Conservation (phyloP, 2,888 invertebrate species). For the Drosophila mulleri region DNA sequence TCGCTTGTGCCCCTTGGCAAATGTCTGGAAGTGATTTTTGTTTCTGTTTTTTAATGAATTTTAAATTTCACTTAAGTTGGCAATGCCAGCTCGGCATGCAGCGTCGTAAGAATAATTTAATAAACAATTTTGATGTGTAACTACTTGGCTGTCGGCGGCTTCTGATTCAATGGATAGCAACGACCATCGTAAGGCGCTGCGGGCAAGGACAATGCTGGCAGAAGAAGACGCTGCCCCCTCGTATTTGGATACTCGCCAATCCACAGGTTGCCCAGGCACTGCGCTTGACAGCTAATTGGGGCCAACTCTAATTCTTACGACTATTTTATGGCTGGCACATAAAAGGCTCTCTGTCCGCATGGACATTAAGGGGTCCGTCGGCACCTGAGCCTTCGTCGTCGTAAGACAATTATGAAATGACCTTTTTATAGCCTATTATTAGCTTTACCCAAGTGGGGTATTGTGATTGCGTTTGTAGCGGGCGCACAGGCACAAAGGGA, state of each 20-base stretch:
- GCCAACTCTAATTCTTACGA: conserved; percentile 48
- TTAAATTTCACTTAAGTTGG: conserved; percentile 58
- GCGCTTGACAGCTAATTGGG: conserved; percentile 75
- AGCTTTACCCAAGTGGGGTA: conserved; percentile 26
- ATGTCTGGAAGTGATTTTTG: conserved; percentile 35
- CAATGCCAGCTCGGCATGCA: not conserved
- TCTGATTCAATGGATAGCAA: conserved; percentile 41
- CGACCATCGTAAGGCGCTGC: not conserved
- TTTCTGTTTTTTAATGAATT: conserved; percentile 70
- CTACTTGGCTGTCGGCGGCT: conserved; percentile 40
- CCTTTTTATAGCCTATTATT: conserved; percentile 74
- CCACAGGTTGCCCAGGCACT: conserved; percentile 22
- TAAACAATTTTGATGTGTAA: conserved; percentile 52
- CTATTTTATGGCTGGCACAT: conserved; percentile 61
- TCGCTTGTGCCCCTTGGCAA: conserved; percentile 41
- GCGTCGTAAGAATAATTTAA: conserved; percentile 51
- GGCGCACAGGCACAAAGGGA: not conserved
- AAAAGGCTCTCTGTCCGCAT: conserved; percentile 46
- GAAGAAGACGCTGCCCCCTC: conserved; percentile 6
- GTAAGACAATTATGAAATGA: conserved; percentile 77
- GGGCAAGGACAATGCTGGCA: conserved; percentile 26
- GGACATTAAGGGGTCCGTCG: conserved; percentile 39
- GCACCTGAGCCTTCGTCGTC: conserved; percentile 49
- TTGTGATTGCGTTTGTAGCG: conserved; percentile 34
- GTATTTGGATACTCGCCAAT: conserved; percentile 4